Base-by-base conservation (phyloP, 2,888 invertebrate genomes). In the Globia sparganii region DNA sequence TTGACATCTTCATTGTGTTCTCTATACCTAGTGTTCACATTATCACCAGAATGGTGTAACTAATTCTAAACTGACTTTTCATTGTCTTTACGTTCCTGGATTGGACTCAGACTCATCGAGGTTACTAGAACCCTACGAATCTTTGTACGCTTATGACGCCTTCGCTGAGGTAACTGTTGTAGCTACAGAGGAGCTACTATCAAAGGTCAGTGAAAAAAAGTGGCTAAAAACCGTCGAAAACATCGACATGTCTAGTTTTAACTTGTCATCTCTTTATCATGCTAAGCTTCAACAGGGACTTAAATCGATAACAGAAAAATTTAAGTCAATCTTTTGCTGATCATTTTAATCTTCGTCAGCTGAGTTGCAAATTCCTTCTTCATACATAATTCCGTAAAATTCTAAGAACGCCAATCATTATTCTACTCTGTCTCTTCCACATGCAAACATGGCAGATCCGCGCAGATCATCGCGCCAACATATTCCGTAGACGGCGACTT, bases 401-500 rank as follows among this genome's bases (percentile, higher is more conserved):
- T 66, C 58, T 62, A 62, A 49, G 58, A 66, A 43, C 75, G 34
- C 53, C 72, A 6, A 81, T 84, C 74, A 82, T 75, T 83, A 86
- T 83, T 82, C 86, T 77, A 62, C n/a, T 59, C 34, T 80, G 75
- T 66, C 80, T 40, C 67, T 46, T 34, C 43, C 13, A 34, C 70
- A 85, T 71, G 70, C 70, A 71, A 73, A 76, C 72, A 70, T 56
- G 58, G 61, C 67, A 65, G 75, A 73, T 61, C 49, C 69, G 37
- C 58, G 59, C 71, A 82, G 82, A 84, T 84, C 86, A 83, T 74
- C 74, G 62, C 71, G 69, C 75, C 72, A 75, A 81, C 71, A 70
- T 81, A 72, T 76, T 59, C 75, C 75, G n/a, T 74, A 71, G 83
- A 85, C 79, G 82, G 81, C 80, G 40, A 84, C 73, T 80, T 86